Evolutionary conservation across 23 tunicate species (phyloP), one percentile per base, ranked within the genome.

Genomic region (Phallusia fumigata): DNA sequence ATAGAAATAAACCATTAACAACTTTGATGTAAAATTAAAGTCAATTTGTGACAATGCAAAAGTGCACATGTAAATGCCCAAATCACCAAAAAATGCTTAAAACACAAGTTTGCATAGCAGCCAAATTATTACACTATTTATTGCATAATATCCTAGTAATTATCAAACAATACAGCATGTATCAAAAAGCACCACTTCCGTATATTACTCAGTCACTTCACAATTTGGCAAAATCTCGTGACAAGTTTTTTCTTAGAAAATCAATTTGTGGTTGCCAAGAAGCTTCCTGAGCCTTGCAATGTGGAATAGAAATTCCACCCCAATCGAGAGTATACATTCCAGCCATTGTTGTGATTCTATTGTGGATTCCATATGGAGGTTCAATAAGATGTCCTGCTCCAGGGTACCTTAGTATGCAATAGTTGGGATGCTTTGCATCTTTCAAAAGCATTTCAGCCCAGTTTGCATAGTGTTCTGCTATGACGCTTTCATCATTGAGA

Each of bases 261-360:
- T 35, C 32, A 22, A 87, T 35, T 28, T 65, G 50, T 35, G 74
- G 53, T 16, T 13, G 33, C 90, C 90, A 87, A 30, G 90, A 52
- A 22, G 51, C 33, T 51, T 72, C 75, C 32, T 87, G 90, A 15
- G 90, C 90, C 18, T 35, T 32, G 33, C 86, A 77, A 35, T 87
- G 90, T 26, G 74, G 81, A 24, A 30, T 33, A 18, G 65, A 15
- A 28, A 49, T 82, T 28, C 90, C 90, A 24, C 90, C 90, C 84
- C 74, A 52, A 22, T 80, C 45, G 8, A 80, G 19, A 53, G n/a
- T 3, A 33, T 33, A 33, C 6, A 33, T 28, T 19, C 45, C 36
- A 52, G 8, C 16, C 1, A 53, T 1, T 5, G 13, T 26, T 18
- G 84, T 80, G 1, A 53, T 32, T 30, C 31, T 80, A 32, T 53